Conservation (phyloP, 1,140 invertebrate genomes). For the Oppia nitens region DNA sequence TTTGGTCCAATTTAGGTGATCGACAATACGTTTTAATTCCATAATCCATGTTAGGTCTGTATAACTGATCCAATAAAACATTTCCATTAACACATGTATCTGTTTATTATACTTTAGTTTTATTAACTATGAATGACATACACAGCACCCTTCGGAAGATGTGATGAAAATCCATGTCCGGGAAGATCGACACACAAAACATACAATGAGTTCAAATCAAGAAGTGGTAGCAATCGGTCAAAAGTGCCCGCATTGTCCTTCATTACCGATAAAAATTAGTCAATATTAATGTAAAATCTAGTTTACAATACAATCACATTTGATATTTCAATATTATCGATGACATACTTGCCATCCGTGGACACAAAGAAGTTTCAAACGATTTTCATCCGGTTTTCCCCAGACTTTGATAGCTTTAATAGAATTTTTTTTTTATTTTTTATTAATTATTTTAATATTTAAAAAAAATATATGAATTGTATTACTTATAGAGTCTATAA, state of each 20-base stretch:
- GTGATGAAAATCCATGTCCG: conserved; percentile 58
- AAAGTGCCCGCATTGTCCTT: conserved; percentile 76
- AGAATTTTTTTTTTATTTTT: too few species aligned
- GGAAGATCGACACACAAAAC: conserved; percentile 30
- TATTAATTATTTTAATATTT: too few species aligned
- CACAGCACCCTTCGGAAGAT: conserved; percentile 50
- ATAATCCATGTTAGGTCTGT: conserved; percentile 48
- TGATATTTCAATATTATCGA: background rate
- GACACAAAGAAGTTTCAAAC: conserved; percentile 39
- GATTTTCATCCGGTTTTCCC: conserved; percentile 40
- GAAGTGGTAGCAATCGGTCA: conserved; percentile 52
- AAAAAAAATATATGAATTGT: too few species aligned
- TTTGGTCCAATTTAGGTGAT: conserved; percentile 58
- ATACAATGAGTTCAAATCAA: conserved; percentile 26
- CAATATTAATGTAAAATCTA: background rate
- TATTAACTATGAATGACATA: too few species aligned
- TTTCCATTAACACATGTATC: too few species aligned
- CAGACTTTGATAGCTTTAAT: conserved; percentile 50
- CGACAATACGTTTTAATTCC: conserved; percentile 50
- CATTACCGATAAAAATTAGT: background rate
- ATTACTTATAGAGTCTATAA: too few species aligned
- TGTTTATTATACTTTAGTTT: too few species aligned
- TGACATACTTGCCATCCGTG: conserved; percentile 44
- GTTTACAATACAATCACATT: background rate
- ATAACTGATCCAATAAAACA: too few species aligned